Base-by-base conservation (phyloP, 2,888 invertebrate species). In the Cerceris rybyensis region DNA sequence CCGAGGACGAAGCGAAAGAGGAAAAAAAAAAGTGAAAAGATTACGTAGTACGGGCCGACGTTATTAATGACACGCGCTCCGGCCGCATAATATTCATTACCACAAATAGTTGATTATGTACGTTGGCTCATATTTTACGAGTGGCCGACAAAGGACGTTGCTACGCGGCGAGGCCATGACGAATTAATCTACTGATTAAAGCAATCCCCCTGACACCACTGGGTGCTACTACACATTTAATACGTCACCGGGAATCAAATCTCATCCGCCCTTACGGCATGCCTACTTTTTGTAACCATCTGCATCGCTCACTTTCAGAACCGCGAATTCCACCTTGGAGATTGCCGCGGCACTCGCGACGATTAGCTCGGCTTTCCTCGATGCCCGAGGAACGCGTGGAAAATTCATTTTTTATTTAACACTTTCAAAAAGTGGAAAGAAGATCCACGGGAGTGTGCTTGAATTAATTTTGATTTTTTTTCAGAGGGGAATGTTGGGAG, bases 131-230 rank as follows among this genome's bases (percentile, higher is more conserved):
- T 90, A 88, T 90, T 90, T 90, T 89, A 88, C 87, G 84, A 86
- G 85, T 87, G 81, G 88, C 92, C 92, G 92, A 92, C 92, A 92
- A 92, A 92, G 92, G 89, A 89, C 87, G 88, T 78, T 89, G 87
- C 87, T 87, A 87, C 89, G 86, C 88, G 84, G 88, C 87, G 89
- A 87, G 86, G 89, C 89, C 91, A 90, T 92, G 90, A 92, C 92
- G 91, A 91, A 92, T 92, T 92, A 92, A 91, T 92, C 90, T 91
- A 89, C 91, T 92, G 92, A 92, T 92, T 92, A 91, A 92, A 90
- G 91, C 90, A 90, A 91, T 91, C 88, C 87, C 88, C 87, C 90
- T 90, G 90, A 90, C 90, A 90, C 88, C 87, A 88, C 78, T 84
- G 87, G 85, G 82, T 88, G 91, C 91, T 91, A 91, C 91, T 88